These are phyloP conservation scores for Drosophila subpulchrella DNA, from an alignment of 1,140 invertebrate species.

Conservation along the genomic window DNA sequence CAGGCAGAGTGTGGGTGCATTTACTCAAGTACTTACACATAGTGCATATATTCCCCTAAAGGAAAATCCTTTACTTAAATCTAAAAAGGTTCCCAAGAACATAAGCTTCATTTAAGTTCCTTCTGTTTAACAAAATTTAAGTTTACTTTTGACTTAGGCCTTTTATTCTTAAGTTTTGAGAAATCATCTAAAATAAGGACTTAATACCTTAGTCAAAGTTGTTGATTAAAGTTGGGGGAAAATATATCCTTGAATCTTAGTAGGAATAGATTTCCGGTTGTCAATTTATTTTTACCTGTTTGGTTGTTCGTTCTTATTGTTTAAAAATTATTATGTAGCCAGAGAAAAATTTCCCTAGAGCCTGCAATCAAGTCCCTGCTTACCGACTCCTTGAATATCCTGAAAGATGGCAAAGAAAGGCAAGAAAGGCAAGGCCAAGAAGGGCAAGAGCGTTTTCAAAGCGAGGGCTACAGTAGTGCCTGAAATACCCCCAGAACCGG, in stretches of 20 bases:
- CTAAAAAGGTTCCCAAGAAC: too few relatives aligned
- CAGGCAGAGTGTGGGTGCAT: neutral
- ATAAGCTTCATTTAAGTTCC: too few relatives aligned
- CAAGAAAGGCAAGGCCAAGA: constrained; percentile 5
- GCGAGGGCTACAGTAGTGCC: neutral
- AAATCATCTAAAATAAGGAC: too few relatives aligned
- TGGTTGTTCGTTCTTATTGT: constrained; percentile 1
- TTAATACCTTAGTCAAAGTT: too few relatives aligned
- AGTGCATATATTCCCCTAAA: too few relatives aligned
- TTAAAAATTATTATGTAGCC: constrained; percentile 8
- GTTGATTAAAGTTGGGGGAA: too few relatives aligned
- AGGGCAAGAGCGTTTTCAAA: neutral
- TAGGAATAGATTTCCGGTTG: neutral
- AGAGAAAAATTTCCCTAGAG: neutral
- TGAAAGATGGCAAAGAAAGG: constrained; percentile 19
- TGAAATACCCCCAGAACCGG: neutral
- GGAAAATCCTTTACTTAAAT: too few relatives aligned
- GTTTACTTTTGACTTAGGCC: too few relatives aligned
- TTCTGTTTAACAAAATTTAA: too few relatives aligned
- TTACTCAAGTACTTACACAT: neutral
- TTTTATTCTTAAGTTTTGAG: too few relatives aligned
- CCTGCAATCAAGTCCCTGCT: neutral
- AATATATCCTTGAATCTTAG: neutral
- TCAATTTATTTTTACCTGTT: neutral
- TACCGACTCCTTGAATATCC: neutral